phyloP scores from a whole-genome alignment of 2,888 invertebrate genomes.

The Trissonchulus latispiculum region DNA sequence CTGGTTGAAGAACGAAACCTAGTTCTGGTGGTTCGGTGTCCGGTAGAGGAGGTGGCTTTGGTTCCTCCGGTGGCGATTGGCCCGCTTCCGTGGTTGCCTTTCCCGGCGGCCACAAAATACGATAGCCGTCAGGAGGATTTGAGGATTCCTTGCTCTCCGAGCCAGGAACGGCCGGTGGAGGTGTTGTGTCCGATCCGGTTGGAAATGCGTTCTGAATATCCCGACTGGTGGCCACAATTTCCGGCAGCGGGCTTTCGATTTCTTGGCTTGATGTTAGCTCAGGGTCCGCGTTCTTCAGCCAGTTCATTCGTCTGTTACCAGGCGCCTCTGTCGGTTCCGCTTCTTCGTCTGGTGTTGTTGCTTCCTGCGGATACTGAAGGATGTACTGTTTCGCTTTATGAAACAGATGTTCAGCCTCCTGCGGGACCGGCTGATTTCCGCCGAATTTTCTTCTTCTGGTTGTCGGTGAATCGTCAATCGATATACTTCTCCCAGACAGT shows the following conservation, averaged over 20 bases:
- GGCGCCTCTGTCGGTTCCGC: neutral
- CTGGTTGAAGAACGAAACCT: neutral
- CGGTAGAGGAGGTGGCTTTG: neutral
- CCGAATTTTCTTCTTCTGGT: neutral
- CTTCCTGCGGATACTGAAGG: conserved; percentile 10
- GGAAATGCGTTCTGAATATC: conserved; percentile 27
- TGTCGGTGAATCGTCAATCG: conserved; percentile 5
- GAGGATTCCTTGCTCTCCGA: neutral
- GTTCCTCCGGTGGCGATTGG: neutral
- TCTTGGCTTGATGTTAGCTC: conserved; percentile 26
- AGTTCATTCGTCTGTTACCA: conserved; percentile 12
- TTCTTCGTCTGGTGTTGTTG: neutral
- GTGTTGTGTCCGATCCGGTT: conserved; percentile 31
- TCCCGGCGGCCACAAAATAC: conserved; percentile 1
- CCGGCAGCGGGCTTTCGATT: conserved; percentile 20
- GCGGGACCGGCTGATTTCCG: conserved; percentile 21
- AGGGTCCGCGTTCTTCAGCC: conserved; percentile 30
- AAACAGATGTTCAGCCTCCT: conserved; percentile 21
- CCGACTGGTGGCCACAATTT: neutral
- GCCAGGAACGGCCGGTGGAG: neutral
- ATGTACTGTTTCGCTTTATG: conserved; percentile 24
- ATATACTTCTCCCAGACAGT: conserved; percentile 9
- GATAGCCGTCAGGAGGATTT: neutral
- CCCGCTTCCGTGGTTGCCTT: neutral
- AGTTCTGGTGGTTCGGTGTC: neutral